Conservation (phyloP, 2,888 invertebrate genomes). For the Limnephilus lunatus region DNA sequence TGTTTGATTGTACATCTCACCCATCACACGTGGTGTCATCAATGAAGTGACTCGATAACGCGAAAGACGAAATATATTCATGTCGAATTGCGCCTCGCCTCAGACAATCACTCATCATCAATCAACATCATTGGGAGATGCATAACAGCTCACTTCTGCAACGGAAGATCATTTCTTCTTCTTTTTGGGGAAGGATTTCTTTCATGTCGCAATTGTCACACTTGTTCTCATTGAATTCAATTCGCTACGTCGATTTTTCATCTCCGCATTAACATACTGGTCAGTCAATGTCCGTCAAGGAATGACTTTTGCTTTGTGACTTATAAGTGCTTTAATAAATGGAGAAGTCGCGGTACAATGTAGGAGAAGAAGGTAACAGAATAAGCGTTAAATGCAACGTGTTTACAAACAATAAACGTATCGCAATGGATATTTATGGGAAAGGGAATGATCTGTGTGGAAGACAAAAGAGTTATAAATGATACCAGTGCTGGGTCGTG, state of each 20-base stretch:
- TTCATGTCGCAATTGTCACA: conserved; percentile 63
- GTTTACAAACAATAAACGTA: conserved; percentile 56
- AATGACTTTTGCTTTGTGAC: conserved; percentile 38
- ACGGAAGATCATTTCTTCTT: background rate
- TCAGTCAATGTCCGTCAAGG: conserved; percentile 53
- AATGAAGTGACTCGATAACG: conserved; percentile 55
- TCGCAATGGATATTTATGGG: conserved; percentile 42
- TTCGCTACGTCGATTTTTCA: conserved; percentile 64
- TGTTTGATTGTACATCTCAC: conserved; percentile 33
- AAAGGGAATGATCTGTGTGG: conserved; percentile 44
- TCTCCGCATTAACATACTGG: conserved; percentile 58
- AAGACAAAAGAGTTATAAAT: conserved; percentile 59
- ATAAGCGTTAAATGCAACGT: conserved; percentile 54
- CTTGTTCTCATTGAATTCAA: conserved; percentile 58
- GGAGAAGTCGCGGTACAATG: conserved; percentile 26
- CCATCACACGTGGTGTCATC: conserved; percentile 53
- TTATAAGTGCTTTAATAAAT: conserved; percentile 35
- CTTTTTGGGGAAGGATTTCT: conserved; percentile 8
- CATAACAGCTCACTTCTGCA: conserved; percentile 36
- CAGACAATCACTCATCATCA: conserved; percentile 63
- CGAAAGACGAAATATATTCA: conserved; percentile 55
- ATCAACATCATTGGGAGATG: conserved; percentile 57
- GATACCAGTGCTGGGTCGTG: conserved; percentile 56
- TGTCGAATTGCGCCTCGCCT: conserved; percentile 51
- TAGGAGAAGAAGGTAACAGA: conserved; percentile 11